These are phyloP conservation scores for Atrichornis clamosus DNA, from an alignment of 2,113 vertebrate species.

Conservation along the genomic window DNA sequence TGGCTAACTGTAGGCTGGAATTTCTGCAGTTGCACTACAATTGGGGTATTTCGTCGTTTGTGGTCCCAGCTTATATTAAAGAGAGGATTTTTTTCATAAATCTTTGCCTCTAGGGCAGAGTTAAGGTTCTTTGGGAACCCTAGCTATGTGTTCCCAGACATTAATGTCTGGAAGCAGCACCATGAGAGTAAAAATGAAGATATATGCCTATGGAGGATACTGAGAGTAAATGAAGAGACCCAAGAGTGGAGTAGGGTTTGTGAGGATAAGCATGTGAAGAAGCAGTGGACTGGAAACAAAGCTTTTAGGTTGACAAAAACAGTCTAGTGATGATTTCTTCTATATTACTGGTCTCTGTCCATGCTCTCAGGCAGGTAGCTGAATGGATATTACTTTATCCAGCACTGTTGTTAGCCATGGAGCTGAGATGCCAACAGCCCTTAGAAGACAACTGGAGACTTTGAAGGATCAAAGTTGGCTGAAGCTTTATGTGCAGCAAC, in stretches of 20 bases:
- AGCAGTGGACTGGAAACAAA: background rate
- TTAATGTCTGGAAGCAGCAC: slow-evolving; percentile 56
- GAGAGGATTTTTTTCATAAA: slow-evolving; percentile 53
- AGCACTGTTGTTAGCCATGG: background rate
- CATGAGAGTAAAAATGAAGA: slow-evolving; percentile 37
- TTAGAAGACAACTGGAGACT: background rate
- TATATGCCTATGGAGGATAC: slow-evolving; percentile 1
- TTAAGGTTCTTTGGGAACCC: slow-evolving; percentile 49
- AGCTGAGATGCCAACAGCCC: background rate
- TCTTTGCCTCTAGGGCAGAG: slow-evolving; percentile 45
- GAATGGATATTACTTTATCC: background rate
- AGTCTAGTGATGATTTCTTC: background rate
- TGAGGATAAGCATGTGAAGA: background rate
- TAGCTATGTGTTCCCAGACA: slow-evolving; percentile 47
- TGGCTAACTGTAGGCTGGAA: slow-evolving; percentile 51
- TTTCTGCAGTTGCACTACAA: slow-evolving; percentile 23
- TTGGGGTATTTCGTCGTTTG: slow-evolving; percentile 42
- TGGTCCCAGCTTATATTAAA: slow-evolving; percentile 67
- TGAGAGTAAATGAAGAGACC: slow-evolving; percentile 29
- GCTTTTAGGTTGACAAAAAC: background rate
- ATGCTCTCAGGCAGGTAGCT: background rate
- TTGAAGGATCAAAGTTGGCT: background rate
- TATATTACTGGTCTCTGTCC: background rate
- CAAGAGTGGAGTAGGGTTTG: slow-evolving; percentile 28
- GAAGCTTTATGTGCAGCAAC: background rate